A percentile compares a stretch with the other conserved stretches of the same genome.
Evolutionary conservation across 2,888 invertebrate species (phyloP).

Genomic region (Bhutanitis thaidina): DNA sequence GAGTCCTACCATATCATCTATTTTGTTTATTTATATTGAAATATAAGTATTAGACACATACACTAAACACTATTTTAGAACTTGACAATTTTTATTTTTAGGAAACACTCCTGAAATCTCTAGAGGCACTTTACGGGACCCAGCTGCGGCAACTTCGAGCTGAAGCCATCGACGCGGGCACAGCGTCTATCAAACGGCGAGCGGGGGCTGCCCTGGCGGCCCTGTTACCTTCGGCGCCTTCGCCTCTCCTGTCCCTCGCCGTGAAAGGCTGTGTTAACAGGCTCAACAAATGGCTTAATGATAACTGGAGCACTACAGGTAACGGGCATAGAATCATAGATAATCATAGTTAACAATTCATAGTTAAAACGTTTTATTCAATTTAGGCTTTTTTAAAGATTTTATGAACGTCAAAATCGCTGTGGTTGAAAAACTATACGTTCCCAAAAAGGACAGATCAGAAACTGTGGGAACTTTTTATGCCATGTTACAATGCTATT

Average conservation of each 20-base stretch:
- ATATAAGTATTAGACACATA: too few relatives aligned
- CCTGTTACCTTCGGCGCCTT: constrained; percentile 45
- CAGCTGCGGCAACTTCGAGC: constrained; percentile 36
- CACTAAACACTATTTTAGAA: too few relatives aligned
- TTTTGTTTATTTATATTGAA: too few relatives aligned
- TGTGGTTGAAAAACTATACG: too few relatives aligned
- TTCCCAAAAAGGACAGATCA: too few relatives aligned
- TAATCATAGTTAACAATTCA: background rate
- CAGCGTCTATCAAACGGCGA: constrained; percentile 27
- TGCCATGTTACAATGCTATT: too few relatives aligned
- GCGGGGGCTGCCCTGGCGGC: constrained; percentile 44
- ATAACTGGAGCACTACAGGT: constrained; percentile 44
- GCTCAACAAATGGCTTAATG: constrained; percentile 45
- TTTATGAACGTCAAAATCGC: too few relatives aligned
- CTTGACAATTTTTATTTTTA: too few relatives aligned
- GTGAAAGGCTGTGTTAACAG: constrained; percentile 32
- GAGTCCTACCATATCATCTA: too few relatives aligned
- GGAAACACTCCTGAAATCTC: constrained; percentile 27
- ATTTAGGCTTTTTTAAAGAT: too few relatives aligned
- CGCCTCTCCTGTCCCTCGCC: constrained; percentile 41
- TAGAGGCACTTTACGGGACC: constrained; percentile 38
- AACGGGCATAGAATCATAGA: background rate
- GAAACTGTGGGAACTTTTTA: too few relatives aligned
- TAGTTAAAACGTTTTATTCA: too few relatives aligned
- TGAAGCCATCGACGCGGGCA: constrained; percentile 27